Percentiles rank a stretch among this genome's conserved stretches.
These are phyloP conservation scores for Rhogogaster chlorosoma DNA, from an alignment of 2,888 invertebrate genomes.

Conservation along the genomic window DNA sequence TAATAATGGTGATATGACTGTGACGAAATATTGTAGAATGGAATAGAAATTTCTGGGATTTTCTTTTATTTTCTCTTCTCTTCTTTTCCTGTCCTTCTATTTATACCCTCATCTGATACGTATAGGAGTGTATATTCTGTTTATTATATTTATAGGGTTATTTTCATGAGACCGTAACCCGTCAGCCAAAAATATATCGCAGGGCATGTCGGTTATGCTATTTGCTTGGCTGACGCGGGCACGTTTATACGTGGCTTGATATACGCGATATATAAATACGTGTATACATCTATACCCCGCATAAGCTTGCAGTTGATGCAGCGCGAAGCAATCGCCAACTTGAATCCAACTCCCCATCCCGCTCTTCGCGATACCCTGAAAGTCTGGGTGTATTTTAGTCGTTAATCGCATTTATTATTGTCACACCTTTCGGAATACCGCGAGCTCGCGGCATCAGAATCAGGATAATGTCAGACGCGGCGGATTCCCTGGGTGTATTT, in stretches of 20 bases:
- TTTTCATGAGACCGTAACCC: constrained; percentile 44
- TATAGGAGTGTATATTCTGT: neutral
- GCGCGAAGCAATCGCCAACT: neutral
- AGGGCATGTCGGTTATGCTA: constrained; percentile 31
- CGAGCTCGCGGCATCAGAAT: neutral
- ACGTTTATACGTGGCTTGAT: constrained; percentile 3
- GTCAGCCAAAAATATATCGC: constrained; percentile 37
- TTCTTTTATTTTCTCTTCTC: neutral
- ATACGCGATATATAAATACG: neutral
- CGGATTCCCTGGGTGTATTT: neutral
- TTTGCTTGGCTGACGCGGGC: constrained; percentile 28
- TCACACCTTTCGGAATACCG: constrained; percentile 36
- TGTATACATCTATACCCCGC: neutral
- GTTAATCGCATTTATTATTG: constrained; percentile 40
- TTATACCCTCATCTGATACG: neutral
- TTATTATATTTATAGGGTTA: constrained; percentile 27
- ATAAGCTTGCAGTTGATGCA: constrained; percentile 5
- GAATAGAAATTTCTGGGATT: neutral
- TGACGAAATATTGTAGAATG: neutral
- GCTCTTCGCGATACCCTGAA: neutral
- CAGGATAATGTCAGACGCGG: neutral
- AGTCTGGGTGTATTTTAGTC: constrained; percentile 22
- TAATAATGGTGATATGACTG: neutral
- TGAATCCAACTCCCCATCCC: neutral
- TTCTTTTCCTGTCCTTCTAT: neutral